These are phyloP conservation scores for Telenomus remus DNA, from an alignment of 1,140 invertebrate species.

Conservation along the genomic window DNA sequence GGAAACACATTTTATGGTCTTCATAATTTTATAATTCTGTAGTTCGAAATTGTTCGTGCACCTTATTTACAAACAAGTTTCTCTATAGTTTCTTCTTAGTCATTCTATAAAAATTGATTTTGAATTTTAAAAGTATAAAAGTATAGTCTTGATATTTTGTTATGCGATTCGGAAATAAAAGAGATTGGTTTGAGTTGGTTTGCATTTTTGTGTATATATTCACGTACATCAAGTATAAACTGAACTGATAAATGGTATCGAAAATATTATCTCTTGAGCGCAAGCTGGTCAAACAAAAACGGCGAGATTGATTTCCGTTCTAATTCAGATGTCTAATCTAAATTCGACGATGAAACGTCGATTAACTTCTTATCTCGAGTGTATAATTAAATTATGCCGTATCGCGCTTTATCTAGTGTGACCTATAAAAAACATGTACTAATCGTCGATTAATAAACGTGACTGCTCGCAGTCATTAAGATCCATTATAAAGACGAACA, in stretches of 20 bases:
- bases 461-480: constrained; percentile 34
- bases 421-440: constrained; percentile 45
- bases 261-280: constrained; percentile 28
- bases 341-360: constrained; percentile 53
- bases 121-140: too few relatives aligned
- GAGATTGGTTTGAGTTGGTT: neutral
- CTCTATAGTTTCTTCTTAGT: too few relatives aligned
- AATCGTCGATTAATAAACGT: constrained; percentile 45
- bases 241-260: constrained; percentile 48
- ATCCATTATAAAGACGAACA: constrained; percentile 43
- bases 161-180: constrained; percentile 5
- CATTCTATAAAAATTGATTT: too few relatives aligned
- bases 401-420: constrained; percentile 42
- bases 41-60: too few relatives aligned
- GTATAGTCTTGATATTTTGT: too few relatives aligned
- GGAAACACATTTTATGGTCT: constrained; percentile 3
- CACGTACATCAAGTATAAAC: constrained; percentile 8
- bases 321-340: constrained; percentile 54
- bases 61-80: too few relatives aligned
- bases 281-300: constrained; percentile 54
- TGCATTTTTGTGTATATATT: neutral
- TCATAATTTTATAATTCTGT: constrained; percentile 2
- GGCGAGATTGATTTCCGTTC: constrained; percentile 53
- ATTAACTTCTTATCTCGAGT: constrained; percentile 49
- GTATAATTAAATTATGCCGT: constrained; percentile 52